Base-by-base conservation (phyloP, 2,888 invertebrate genomes). In the Parnassius apollo region DNA sequence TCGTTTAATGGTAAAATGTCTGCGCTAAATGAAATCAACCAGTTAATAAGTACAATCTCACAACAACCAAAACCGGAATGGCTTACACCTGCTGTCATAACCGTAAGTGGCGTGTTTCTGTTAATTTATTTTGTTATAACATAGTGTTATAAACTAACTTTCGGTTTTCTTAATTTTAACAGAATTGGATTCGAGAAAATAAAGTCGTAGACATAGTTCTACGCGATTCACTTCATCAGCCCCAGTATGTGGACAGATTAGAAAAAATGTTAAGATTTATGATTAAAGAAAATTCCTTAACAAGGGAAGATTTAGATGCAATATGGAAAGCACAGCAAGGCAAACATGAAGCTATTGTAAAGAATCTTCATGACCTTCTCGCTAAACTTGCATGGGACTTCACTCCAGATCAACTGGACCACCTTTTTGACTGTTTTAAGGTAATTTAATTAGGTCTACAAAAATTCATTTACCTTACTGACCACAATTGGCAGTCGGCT, bases 1-100 rank as follows among this genome's bases (percentile, higher is more conserved):
- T 98, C 98, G 60, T 99, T 99, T 83, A 99, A 98, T 91, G 98
- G 99, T 48, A 99, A 99, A 93, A 99, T 99, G 99, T 98, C 98
- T 78, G 99, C 99, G 25, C 92, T 99, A 68, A 98, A 99, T 86
- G 99, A 99, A 93, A 98, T 99, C 64, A 99, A 99, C 89, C 98
- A 99, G 93, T 96, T 99, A 57, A 96, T 98, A 70, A 96, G 96
- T 65, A 96, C 96, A 75, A 97, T 98, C 65, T 95, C 96, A 62
- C 98, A 97, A 83, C 98, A 97, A 87, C 96, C 97, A 8, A 97
- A 98, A 80, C 95, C 96, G 72, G 97, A 97, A 79, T 98, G 98
- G 96, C 93, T 99, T 18, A 98, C 98, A 42, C 96, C 98, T 11
- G 96, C 97, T 75, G 94, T 97, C 69, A 98, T 99, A 94, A 98